Conservation (phyloP, 2,888 invertebrate genomes). For the Yponomeuta malinellus region DNA sequence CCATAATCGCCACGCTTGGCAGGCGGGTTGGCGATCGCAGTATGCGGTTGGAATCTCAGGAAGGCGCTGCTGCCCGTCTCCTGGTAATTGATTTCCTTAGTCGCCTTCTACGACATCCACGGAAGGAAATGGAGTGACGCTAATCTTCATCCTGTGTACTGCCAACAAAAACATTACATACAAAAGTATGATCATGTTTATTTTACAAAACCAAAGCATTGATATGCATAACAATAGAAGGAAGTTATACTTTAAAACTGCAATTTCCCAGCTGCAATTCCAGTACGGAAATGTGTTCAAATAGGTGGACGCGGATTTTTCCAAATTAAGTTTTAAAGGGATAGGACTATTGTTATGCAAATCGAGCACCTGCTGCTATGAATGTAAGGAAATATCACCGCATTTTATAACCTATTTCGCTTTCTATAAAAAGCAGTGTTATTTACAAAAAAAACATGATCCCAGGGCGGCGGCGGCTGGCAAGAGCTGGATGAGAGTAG, state of each 20-base stretch:
- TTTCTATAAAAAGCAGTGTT: background rate
- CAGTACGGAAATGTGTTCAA: background rate
- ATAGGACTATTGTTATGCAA: background rate
- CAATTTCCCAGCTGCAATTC: background rate
- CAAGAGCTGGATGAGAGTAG: too few species aligned
- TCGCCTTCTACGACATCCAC: too few species aligned
- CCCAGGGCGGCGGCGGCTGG: too few species aligned
- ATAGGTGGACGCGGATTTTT: background rate
- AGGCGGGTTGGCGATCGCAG: too few species aligned
- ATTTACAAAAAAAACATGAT: too few species aligned
- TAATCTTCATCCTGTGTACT: too few species aligned
- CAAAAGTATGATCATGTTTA: background rate
- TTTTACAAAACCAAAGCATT: background rate
- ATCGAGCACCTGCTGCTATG: background rate
- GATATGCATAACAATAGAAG: background rate
- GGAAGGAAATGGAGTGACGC: too few species aligned
- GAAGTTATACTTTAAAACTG: background rate
- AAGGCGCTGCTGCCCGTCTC: too few species aligned
- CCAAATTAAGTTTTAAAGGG: background rate
- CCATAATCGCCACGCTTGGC: too few species aligned
- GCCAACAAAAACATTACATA: too few species aligned
- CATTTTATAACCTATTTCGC: background rate
- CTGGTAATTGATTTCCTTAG: too few species aligned
- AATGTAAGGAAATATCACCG: background rate
- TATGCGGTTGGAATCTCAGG: too few species aligned